Base-by-base conservation (phyloP, 2,797 vertebrate species). In the Phoebastria nigripes region DNA sequence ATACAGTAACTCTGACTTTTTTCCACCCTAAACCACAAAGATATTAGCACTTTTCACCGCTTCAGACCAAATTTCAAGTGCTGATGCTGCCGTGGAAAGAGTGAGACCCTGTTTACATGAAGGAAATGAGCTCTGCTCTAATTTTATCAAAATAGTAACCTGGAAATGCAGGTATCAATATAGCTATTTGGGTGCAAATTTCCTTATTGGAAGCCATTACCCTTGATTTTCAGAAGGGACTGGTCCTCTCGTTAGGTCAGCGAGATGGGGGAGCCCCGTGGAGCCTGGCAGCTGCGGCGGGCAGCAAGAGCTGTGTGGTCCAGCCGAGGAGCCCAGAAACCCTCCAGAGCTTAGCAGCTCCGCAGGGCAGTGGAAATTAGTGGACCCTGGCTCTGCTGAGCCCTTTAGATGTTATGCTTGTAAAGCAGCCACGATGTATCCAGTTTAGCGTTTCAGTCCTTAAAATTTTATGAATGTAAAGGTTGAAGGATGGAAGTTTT, bases 231-330 rank as follows among this genome's bases (percentile, higher is more conserved):
- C 26, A 44, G 94, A 24, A 79, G 47, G 25, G 51, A 46, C 13
- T 0, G 0, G 9, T 63, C 25, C 37, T 65, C 15, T 52, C 4
- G 1, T n/a, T 39, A 6, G 1, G 0, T 17, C 51, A 58, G 54
- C 1, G 18, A n/a, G 69, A 20, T 2, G 3, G 9, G 33, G 26
- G 41, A 91, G 41, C 37, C 47, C 35, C 6, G 5, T 12, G 46
- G 58, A 66, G 5, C 42, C 22, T 8, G 24, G 59, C 66, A 74
- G 90, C 74, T 1, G 0, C 1, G 2, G 52, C 0, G 7, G 65
- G 73, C 74, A 70, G 37, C 0, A 0, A 42, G 61, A 79, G 51
- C 51, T 85, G 78, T 78, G 89, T 80, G 81, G 63, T 85, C 67
- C 55, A 49, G 47, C 54, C 0, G 0, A 62, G 77, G 63, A 73